A percentile compares a stretch with the other conserved stretches of the same genome.
Evolutionary conservation across 2,797 vertebrate species (phyloP).

Genomic region (Caiman crocodilus): DNA sequence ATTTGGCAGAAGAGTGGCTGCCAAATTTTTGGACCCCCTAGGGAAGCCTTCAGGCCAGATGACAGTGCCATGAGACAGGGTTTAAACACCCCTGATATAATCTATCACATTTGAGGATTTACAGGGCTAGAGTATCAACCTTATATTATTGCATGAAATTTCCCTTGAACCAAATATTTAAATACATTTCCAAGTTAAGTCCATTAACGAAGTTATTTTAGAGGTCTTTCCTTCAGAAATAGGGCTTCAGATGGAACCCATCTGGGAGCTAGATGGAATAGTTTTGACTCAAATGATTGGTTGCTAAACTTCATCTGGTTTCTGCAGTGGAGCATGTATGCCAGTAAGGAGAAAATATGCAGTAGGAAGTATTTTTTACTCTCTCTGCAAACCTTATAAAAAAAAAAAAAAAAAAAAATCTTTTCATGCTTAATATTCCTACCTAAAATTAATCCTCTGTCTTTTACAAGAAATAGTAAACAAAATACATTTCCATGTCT

Average conservation of each 20-base stretch:
- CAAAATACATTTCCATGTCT: not conserved
- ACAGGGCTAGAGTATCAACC: too few relatives aligned
- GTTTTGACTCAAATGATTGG: not conserved
- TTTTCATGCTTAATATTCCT: not conserved
- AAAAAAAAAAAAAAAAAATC: too few relatives aligned
- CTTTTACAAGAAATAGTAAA: not conserved
- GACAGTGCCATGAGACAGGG: too few relatives aligned
- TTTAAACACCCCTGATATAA: too few relatives aligned
- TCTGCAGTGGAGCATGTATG: not conserved
- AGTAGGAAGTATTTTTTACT: not conserved
- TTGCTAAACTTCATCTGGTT: not conserved
- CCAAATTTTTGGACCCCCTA: too few relatives aligned
- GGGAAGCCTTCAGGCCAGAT: too few relatives aligned
- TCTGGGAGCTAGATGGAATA: too few relatives aligned
- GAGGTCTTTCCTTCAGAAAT: not conserved
- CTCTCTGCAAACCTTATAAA: not conserved
- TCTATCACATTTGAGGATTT: too few relatives aligned
- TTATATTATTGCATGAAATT: too few relatives aligned
- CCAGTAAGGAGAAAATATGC: too few relatives aligned
- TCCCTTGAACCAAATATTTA: too few relatives aligned
- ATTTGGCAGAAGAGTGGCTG: too few relatives aligned
- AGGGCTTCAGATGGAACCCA: not conserved
- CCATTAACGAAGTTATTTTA: not conserved
- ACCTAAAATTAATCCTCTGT: not conserved
- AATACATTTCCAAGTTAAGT: not conserved